Conservation (phyloP, 2,113 vertebrate species). For the Anoplopoma fimbria region DNA sequence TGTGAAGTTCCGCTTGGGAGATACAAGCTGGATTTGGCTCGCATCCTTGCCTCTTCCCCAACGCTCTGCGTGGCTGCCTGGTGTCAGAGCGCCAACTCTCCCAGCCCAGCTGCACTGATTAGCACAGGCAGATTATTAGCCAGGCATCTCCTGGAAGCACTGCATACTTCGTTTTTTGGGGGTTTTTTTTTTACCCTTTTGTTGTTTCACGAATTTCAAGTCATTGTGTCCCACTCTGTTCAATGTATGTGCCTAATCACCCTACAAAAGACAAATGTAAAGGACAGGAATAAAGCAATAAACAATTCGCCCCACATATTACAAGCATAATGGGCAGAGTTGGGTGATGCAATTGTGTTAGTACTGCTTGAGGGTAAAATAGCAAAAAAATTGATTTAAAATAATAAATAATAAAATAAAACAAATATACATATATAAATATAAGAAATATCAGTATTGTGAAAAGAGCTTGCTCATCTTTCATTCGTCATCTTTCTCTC, state of each 20-base stretch:
- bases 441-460: conserved; percentile 88
- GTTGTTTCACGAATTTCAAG: conserved; percentile 55
- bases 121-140: conserved; percentile 94
- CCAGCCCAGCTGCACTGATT: conserved; percentile 89
- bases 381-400: conserved; percentile 85
- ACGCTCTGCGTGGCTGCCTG: conserved; percentile 76
- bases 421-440: too few relatives aligned
- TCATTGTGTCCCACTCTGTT: conserved; percentile 22
- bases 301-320: conserved; percentile 46
- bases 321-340: conserved; percentile 69
- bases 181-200: conserved; percentile 74
- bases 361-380: conserved; percentile 87
- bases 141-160: conserved; percentile 90
- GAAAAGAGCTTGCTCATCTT: conserved; percentile 81
- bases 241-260: conserved; percentile 75
- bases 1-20: conserved; percentile 71
- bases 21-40: conserved; percentile 89
- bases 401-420: too few relatives aligned
- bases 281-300: conserved; percentile 29
- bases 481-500: conserved; percentile 70
- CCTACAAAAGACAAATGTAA: conserved; percentile 77
- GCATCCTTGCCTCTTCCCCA: conserved; percentile 73
- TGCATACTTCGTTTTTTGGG: conserved; percentile 73
- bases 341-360: conserved; percentile 83
- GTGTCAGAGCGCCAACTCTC: conserved; percentile 88